These are phyloP conservation scores for Ephialtes manifestator DNA, from an alignment of 2,888 invertebrate species.

Conservation along the genomic window DNA sequence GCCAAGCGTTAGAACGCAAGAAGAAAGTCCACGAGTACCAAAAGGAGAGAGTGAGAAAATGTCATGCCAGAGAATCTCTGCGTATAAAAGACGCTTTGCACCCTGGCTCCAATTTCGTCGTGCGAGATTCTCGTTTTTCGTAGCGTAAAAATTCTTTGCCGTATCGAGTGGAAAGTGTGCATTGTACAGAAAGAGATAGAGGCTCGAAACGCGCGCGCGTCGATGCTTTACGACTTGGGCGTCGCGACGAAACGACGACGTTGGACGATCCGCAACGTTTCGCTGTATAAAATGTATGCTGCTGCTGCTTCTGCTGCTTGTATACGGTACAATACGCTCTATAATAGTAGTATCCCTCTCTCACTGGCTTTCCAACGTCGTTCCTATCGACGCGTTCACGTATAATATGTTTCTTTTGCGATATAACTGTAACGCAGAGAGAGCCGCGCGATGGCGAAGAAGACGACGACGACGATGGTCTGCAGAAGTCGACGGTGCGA, in stretches of 20 bases:
- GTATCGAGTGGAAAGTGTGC: slow-evolving; percentile 15
- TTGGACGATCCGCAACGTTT: slow-evolving; percentile 33
- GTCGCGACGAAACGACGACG: slow-evolving; percentile 66
- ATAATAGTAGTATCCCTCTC: slow-evolving; percentile 44
- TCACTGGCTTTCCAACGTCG: slow-evolving; percentile 35
- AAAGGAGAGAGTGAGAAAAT: background rate
- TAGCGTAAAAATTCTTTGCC: slow-evolving; percentile 13
- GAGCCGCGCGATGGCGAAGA: slow-evolving; percentile 24
- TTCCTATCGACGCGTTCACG: slow-evolving; percentile 54
- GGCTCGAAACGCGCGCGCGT: slow-evolving; percentile 28
- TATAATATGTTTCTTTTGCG: slow-evolving; percentile 53
- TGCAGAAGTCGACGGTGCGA: slow-evolving; percentile 65
- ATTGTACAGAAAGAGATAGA: slow-evolving; percentile 12
- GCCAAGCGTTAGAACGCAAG: background rate
- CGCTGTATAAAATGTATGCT: slow-evolving; percentile 55
- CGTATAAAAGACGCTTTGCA: background rate
- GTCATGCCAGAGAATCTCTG: background rate
- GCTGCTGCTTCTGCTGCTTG: slow-evolving; percentile 7
- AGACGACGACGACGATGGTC: slow-evolving; percentile 49
- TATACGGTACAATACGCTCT: slow-evolving; percentile 28
- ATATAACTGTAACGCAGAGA: slow-evolving; percentile 61
- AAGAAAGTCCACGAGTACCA: background rate
- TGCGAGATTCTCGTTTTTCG: slow-evolving; percentile 13
- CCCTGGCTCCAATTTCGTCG: slow-evolving; percentile 6
- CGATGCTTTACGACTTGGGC: slow-evolving; percentile 61